Percentiles rank a stretch among this genome's conserved stretches.
phyloP scores from a whole-genome alignment of 2,113 vertebrate genomes.

The Neoarius graeffei region DNA sequence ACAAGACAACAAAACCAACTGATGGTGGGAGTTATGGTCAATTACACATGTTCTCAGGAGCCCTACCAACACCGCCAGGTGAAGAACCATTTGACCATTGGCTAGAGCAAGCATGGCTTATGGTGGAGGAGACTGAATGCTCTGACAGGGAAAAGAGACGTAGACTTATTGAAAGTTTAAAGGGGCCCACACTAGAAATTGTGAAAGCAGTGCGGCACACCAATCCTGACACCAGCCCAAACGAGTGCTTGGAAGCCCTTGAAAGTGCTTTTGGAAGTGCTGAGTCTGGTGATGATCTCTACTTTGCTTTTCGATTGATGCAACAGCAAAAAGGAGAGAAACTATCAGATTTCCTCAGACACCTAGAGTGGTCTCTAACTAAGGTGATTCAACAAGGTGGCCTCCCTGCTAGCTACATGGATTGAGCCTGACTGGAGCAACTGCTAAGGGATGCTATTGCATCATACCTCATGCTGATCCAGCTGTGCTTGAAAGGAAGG shows the following conservation, averaged over 20 bases:
- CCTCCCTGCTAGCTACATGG: not conserved
- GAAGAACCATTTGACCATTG: conserved; percentile 47
- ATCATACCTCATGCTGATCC: conserved; percentile 13
- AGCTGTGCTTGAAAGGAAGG: conserved; percentile 1
- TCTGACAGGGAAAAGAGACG: conserved; percentile 32
- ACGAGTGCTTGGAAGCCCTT: conserved; percentile 17
- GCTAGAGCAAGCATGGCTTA: conserved; percentile 38
- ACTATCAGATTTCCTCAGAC: conserved; percentile 9
- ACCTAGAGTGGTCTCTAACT: not conserved
- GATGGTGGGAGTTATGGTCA: not conserved
- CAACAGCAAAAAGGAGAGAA: not conserved
- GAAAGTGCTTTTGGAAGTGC: conserved; percentile 26
- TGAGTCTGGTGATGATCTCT: conserved; percentile 43
- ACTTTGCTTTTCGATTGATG: conserved; percentile 16
- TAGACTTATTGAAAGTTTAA: conserved; percentile 36
- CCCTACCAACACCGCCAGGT: conserved; percentile 25
- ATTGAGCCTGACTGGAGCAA: not conserved
- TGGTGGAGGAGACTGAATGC: conserved; percentile 46
- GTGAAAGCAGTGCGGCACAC: conserved; percentile 11
- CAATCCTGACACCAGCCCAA: conserved; percentile 24
- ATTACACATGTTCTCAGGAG: conserved; percentile 29
- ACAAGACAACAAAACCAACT: not conserved
- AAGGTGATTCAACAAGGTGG: not conserved
- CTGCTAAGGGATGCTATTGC: conserved; percentile 3
- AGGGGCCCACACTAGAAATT: conserved; percentile 26